Conservation (phyloP, 2,888 invertebrate genomes). For the Malachius bipustulatus region DNA sequence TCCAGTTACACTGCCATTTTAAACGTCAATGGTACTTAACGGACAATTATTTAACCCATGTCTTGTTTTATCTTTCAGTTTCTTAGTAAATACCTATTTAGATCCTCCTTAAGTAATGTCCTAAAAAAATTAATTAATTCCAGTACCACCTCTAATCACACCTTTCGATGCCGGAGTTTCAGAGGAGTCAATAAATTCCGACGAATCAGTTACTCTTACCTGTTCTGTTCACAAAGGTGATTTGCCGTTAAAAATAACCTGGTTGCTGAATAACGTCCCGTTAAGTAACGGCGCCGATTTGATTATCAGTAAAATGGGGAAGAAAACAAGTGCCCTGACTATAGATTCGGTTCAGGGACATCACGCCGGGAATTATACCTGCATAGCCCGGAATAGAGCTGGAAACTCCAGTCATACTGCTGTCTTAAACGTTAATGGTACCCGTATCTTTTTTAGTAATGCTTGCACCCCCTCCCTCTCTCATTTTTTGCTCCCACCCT, state of each 20-base stretch:
- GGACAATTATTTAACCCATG: neutral
- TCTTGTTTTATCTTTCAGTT: slow-evolving; percentile 24
- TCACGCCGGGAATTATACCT: slow-evolving; percentile 43
- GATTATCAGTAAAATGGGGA: slow-evolving; percentile 33
- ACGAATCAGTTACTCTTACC: slow-evolving; percentile 46
- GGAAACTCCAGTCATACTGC: slow-evolving; percentile 45
- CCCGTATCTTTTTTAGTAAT: slow-evolving; percentile 4
- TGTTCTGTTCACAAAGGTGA: slow-evolving; percentile 55
- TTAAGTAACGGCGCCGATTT: slow-evolving; percentile 30
- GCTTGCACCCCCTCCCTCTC: slow-evolving; percentile 3
- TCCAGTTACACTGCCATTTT: slow-evolving; percentile 42
- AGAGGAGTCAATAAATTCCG: slow-evolving; percentile 48
- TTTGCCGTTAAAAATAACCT: slow-evolving; percentile 48
- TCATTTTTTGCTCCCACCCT: too few species aligned
- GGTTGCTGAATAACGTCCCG: slow-evolving; percentile 52
- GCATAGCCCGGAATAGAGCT: slow-evolving; percentile 42
- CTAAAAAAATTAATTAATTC: too few species aligned
- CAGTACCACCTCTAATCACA: slow-evolving; percentile 42
- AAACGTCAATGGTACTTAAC: slow-evolving; percentile 43
- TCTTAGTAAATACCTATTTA: too few species aligned
- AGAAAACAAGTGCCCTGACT: slow-evolving; percentile 40
- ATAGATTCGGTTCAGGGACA: slow-evolving; percentile 40
- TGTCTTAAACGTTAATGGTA: slow-evolving; percentile 28
- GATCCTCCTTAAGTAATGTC: too few species aligned
- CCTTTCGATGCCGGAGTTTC: slow-evolving; percentile 48